Evolutionary conservation across 1,140 invertebrate species (phyloP).

Genomic region (Pogonus chalceus): DNA sequence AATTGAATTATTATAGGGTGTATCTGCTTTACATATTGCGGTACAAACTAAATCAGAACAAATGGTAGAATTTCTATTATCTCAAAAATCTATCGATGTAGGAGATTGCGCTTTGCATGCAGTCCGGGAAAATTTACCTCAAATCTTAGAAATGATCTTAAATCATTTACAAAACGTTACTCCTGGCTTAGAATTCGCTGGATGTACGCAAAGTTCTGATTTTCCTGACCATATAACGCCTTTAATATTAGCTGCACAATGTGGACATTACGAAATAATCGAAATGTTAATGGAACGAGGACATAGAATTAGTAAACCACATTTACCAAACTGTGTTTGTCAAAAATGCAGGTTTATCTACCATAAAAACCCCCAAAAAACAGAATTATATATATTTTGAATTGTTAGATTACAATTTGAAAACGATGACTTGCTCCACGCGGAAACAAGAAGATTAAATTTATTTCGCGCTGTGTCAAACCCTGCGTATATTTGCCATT

Average conservation of each 20-base stretch:
- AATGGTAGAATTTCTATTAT: conserved; percentile 44
- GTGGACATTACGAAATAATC: conserved; percentile 57
- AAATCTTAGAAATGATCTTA: conserved; percentile 39
- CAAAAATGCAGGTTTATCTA: conserved; percentile 38
- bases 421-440: conserved; percentile 36
- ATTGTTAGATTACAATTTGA: conserved; percentile 23
- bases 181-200: conserved; percentile 40
- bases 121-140: conserved; percentile 38
- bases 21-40: conserved; percentile 44
- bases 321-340: conserved; percentile 50
- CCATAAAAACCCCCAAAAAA: too few species aligned
- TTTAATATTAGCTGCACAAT: conserved; percentile 58
- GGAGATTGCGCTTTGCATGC: conserved; percentile 45
- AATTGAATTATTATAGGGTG: conserved; percentile 31
- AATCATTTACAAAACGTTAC: conserved; percentile 37
- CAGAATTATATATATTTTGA: neutral
- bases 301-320: conserved; percentile 45
- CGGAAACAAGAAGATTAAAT: conserved; percentile 42
- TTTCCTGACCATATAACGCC: conserved; percentile 64
- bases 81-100: conserved; percentile 39
- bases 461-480: conserved; percentile 50
- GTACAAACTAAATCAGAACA: conserved; percentile 37
- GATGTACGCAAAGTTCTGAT: conserved; percentile 41
- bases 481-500: conserved; percentile 56
- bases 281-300: conserved; percentile 49